Base-by-base conservation (phyloP, 2,888 invertebrate genomes). In the Onchidella celtica region DNA sequence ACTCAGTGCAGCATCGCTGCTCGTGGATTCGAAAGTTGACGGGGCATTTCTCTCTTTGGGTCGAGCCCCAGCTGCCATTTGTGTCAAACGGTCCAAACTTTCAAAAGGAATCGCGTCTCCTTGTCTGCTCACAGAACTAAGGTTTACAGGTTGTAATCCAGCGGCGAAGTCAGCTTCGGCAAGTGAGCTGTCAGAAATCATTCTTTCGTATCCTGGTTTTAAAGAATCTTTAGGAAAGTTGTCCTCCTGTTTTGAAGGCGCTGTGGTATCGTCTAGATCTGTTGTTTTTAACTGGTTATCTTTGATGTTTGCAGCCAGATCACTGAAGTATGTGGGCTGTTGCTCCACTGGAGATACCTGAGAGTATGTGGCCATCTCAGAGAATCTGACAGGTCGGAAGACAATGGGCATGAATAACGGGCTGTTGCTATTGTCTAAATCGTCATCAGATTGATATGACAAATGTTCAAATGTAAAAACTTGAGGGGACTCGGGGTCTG, bases 51-150 rank as follows among this genome's bases (percentile, higher is more conserved):
- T 24, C 24, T 57, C 61, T 29, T 78, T 78, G 1, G 61, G 70
- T 11, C 70, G 6, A n/a, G 70, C 78, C 11, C 69, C 78, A 11
- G 70, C 24, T 3, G 70, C 34, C 32, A 61, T 17, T 38, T 70
- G 70, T n/a, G 61, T 40, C 40, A 38, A 4, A 27, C 68, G 47
- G 24, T 68, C 68, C 34, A 57, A 34, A 6, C 17, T 11, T 59
- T 78, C 78, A 32, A 78, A 78, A n/a, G 69, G 69, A 17, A 78
- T 29, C 17, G 21, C 70, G 24, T 61, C 32, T 29, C 70, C 69
- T 3, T 59, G 38, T 21, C 40, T 38, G 32, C 29, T 61, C 29
- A 61, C 61, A 27, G 57, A 65, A 14, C 36, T 32, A 11, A 36
- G 11, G 38, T 59, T 47, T 1, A 17, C 32, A 1, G 36, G 6